Evolutionary conservation across 2,888 invertebrate species (phyloP), one percentile per base, ranked within the genome.

Genomic region (Dendrolimus houi): DNA sequence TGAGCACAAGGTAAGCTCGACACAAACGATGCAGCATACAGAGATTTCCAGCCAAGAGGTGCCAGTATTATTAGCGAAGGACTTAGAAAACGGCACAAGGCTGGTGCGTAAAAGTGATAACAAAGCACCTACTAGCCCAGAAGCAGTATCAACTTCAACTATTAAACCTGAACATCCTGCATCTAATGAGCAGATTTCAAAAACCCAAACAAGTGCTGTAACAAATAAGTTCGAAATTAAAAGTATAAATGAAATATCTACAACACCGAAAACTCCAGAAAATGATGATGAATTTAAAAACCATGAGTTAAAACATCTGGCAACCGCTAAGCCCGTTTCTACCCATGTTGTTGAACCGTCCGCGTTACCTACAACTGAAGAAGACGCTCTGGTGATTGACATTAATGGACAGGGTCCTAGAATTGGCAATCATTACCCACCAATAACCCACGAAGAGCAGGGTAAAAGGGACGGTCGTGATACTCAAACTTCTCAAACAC

Each of bases 101-200:
- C 52, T 14, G 14, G 53, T 52, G 42, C 54, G 58, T 2, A 54
- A 53, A 53, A 56, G 56, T 41, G 54, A 52, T 8, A 55, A 53
- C 9, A 10, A 6, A 47, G 9, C 2, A 10, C 47, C 47, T 3
- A 47, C 47, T 10, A 12, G 9, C 12, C 0, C 47, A 10, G 29
- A 29, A 29, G 29, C 29, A 3, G 29, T 29, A 29, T 29, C 29
- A 29, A 3, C 29, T 6, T 47, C 47, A 47, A 9, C 47, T 0
- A 10, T 47, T 47, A 47, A 9, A 47, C 47, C 47, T 47, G 47
- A 47, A 10, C 47, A 47, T 2, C 3, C 29, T 29, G 6, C 29
- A 29, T 29, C 29, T 29, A 29, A 29, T 29, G 29, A 29, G 29
- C 29, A 29, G 6, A 29, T 6, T 29, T 10, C 9, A 47, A 2